These are phyloP conservation scores for Notothenia coriiceps DNA, from an alignment of 2,113 vertebrate genomes.

Conservation along the genomic window DNA sequence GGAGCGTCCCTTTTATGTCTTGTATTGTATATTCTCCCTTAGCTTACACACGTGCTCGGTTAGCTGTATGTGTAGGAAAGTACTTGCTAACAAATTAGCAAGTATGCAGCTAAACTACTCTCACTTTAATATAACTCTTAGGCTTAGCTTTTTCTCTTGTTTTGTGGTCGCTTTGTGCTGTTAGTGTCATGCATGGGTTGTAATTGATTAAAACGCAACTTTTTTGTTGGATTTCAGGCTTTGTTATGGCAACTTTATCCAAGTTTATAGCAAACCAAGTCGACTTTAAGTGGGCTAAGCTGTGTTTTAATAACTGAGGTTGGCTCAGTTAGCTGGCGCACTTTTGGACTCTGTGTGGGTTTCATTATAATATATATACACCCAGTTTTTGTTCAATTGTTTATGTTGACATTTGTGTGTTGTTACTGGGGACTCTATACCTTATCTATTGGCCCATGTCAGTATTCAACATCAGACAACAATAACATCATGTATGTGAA, in stretches of 20 bases:
- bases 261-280: accelerated
- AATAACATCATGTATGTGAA: neutral
- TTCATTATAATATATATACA: neutral
- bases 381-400: neutral
- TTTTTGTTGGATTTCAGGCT: neutral
- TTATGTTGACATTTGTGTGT: neutral
- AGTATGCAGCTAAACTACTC: neutral
- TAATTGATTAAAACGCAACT: neutral
- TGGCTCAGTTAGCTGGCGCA: constrained; percentile 17
- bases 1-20: neutral
- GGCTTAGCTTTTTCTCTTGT: neutral
- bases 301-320: neutral
- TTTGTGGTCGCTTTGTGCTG: neutral
- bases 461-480: neutral
- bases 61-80: constrained; percentile 2
- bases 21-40: neutral
- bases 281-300: neutral
- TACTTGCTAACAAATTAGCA: neutral
- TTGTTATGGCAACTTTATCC: neutral
- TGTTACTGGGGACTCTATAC: neutral
- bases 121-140: neutral
- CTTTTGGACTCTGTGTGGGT: neutral
- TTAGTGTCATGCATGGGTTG: no score
- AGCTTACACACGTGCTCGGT: constrained; percentile 1
- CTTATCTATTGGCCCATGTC: neutral